Conservation (phyloP, 2,797 vertebrate genomes). For the Pseudochaenichthys georgianus region DNA sequence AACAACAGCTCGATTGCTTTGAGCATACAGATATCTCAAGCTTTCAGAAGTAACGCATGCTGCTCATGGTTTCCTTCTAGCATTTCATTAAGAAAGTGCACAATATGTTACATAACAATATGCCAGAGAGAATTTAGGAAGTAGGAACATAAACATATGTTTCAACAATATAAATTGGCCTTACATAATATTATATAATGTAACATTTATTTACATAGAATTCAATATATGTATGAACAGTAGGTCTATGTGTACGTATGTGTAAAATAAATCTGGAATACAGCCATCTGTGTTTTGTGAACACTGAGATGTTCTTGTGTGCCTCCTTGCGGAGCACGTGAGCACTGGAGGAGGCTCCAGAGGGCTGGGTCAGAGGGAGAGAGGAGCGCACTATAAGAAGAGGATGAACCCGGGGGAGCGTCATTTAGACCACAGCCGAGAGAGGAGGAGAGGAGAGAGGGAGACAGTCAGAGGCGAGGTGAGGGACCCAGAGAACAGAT, state of each 20-base stretch:
- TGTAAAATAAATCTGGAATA: not conserved
- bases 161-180: not conserved
- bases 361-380: conserved; percentile 68
- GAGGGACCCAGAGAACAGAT: conserved; percentile 11
- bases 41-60: conserved; percentile 5
- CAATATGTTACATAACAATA: conserved; percentile 12
- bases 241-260: no score
- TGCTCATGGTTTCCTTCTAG: not conserved
- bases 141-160: not conserved
- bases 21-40: conserved; percentile 15
- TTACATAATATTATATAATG: no score
- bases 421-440: conserved; percentile 49
- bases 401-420: conserved; percentile 63
- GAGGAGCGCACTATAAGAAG: conserved; percentile 77
- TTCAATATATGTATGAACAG: no score
- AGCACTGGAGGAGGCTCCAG: conserved; percentile 79
- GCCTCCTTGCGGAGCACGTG: conserved; percentile 72
- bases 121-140: not conserved
- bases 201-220: no score
- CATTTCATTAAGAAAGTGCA: conserved; percentile 29
- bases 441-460: conserved; percentile 33
- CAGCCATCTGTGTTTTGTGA: not conserved
- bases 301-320: conserved; percentile 40
- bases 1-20: conserved; percentile 30
- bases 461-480: not conserved